phyloP scores from a whole-genome alignment of 2,888 invertebrate species.

The Hofmannophila pseudospretella region DNA sequence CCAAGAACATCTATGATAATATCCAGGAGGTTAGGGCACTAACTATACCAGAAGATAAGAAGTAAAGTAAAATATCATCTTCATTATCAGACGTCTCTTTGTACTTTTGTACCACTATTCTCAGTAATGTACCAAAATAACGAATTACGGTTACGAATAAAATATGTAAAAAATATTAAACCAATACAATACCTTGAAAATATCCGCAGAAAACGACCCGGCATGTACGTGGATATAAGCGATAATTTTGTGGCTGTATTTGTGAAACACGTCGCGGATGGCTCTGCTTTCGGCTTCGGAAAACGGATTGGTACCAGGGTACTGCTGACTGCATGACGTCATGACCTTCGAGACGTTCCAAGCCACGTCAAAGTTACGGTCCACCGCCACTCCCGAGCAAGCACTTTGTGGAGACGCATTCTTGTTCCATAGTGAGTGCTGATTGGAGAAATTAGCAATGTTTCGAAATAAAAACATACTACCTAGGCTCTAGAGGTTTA shows the following conservation, averaged over 20 bases:
- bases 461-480: no score
- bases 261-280: conserved; percentile 46
- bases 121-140: no score
- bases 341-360: conserved; percentile 33
- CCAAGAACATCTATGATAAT: no score
- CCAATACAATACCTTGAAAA: conserved; percentile 41
- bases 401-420: conserved; percentile 49
- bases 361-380: conserved; percentile 59
- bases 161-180: no score
- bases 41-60: no score
- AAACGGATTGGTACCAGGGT: conserved; percentile 48
- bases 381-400: conserved; percentile 53
- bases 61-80: no score
- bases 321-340: conserved; percentile 48
- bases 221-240: conserved; percentile 56
- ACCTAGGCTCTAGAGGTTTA: no score
- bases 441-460: no score
- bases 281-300: conserved; percentile 54
- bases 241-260: conserved; percentile 50
- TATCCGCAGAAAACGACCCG: conserved; percentile 22
- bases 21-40: no score
- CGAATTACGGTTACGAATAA: no score
- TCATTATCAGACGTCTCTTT: no score
- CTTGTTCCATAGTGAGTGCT: conserved; percentile 26
- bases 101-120: no score